phyloP scores from a whole-genome alignment of 2,888 invertebrate genomes.

The Imbricaverruca yamaguchii region DNA sequence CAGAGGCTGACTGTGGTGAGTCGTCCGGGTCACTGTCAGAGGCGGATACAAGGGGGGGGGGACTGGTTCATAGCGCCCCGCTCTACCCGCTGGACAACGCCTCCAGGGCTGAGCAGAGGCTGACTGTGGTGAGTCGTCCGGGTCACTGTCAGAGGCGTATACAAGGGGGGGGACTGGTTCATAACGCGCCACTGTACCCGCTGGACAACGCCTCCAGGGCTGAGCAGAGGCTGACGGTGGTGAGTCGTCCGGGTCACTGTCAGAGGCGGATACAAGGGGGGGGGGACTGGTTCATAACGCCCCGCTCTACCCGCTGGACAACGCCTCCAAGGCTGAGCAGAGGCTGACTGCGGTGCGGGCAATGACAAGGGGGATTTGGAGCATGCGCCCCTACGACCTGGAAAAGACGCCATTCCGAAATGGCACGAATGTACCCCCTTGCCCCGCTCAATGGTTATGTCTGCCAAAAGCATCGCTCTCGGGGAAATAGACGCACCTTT shows the following conservation, averaged over 20 bases:
- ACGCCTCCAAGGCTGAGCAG: slow-evolving; percentile 53
- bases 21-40: background rate
- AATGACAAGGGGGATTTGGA: too few species aligned
- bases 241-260: background rate
- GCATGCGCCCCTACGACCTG: too few species aligned
- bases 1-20: background rate
- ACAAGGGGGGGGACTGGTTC: too few species aligned
- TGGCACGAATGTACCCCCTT: too few species aligned
- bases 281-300: slow-evolving; percentile 86
- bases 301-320: slow-evolving; percentile 78
- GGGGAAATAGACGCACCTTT: too few species aligned
- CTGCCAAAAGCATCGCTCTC: too few species aligned
- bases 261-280: slow-evolving; percentile 52
- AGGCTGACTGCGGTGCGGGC: background rate
- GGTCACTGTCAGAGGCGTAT: too few species aligned
- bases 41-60: slow-evolving; percentile 58
- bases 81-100: slow-evolving; percentile 80
- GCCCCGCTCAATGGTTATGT: too few species aligned
- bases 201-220: slow-evolving; percentile 66
- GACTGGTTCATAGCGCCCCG: slow-evolving; percentile 87
- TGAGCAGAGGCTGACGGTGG: background rate
- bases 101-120: slow-evolving; percentile 42
- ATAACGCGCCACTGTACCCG: slow-evolving; percentile 81
- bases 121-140: background rate
- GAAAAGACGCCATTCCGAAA: too few species aligned